phyloP scores from a whole-genome alignment of 2,797 vertebrate genomes.

The Gobio occitaniae region DNA sequence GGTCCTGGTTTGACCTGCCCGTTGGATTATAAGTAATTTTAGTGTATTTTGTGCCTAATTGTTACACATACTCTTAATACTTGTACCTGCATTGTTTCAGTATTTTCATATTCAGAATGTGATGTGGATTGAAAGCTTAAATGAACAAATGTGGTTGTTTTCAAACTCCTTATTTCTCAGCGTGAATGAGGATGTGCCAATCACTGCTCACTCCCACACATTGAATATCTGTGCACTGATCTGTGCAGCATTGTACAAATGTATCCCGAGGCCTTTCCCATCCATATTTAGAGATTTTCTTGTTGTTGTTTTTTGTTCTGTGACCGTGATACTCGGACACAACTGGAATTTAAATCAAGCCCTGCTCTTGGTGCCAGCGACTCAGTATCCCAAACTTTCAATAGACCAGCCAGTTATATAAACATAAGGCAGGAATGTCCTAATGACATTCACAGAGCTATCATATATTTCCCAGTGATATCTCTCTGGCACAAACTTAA shows the following conservation, averaged over 20 bases:
- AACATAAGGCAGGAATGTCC: constrained; percentile 35
- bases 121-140: background rate
- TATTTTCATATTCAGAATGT: background rate
- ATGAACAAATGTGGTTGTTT: background rate
- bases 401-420: constrained; percentile 44
- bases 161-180: constrained; percentile 2
- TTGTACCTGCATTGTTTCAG: background rate
- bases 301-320: constrained; percentile 47
- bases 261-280: constrained; percentile 51
- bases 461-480: constrained; percentile 17
- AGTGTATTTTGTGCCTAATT: background rate
- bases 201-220: constrained; percentile 42
- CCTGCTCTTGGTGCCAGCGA: constrained; percentile 38
- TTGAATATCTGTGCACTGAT: constrained; percentile 51
- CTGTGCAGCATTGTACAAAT: constrained; percentile 46
- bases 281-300: constrained; percentile 59
- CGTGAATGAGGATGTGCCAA: constrained; percentile 52
- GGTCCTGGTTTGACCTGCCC: background rate
- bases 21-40: background rate
- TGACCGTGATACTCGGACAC: constrained; percentile 42
- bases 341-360: constrained; percentile 63
- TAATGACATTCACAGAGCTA: constrained; percentile 35
- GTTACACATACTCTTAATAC: background rate
- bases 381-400: constrained; percentile 26
- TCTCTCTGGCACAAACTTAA: constrained; percentile 24